phyloP scores from a whole-genome alignment of 1,140 invertebrate species.

The Drosophila quadrilineata region DNA sequence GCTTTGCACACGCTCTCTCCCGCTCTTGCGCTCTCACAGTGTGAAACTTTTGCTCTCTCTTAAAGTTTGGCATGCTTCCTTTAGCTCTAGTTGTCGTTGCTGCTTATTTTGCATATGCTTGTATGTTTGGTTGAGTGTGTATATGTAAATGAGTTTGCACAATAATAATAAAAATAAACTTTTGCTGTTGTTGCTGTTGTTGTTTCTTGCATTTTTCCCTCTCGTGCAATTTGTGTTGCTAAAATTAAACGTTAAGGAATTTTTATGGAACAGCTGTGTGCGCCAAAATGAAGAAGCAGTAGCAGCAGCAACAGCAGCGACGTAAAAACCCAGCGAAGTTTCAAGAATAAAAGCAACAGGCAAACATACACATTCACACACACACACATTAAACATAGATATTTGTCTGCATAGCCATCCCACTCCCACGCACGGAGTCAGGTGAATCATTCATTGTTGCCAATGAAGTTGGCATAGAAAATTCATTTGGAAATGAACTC shows the following conservation, averaged over 20 bases:
- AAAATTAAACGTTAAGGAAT: conserved; percentile 54
- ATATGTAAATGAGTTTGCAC: conserved; percentile 48
- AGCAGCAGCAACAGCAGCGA: conserved; percentile 32
- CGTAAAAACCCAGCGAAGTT: conserved; percentile 56
- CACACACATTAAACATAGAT: conserved; percentile 2
- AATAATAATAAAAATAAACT: conserved; percentile 49
- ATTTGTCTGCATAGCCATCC: conserved; percentile 33
- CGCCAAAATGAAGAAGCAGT: conserved; percentile 40
- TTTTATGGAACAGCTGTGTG: conserved; percentile 60
- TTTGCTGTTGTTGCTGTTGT: no score
- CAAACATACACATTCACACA: conserved; percentile 16
- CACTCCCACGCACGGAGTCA: conserved; percentile 36
- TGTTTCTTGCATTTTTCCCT: conserved; percentile 44
- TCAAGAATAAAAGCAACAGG: conserved; percentile 59
- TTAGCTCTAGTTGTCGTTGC: conserved; percentile 22
- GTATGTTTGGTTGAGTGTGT: conserved; percentile 14
- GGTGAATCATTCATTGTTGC: conserved; percentile 40
- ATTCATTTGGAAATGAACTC: no score
- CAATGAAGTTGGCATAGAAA: conserved; percentile 20
- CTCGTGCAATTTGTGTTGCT: conserved; percentile 44
- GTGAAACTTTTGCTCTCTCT: neutral
- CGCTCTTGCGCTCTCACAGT: conserved; percentile 13
- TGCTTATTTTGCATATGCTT: conserved; percentile 22
- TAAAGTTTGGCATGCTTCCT: conserved; percentile 31
- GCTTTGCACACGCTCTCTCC: neutral